Evolutionary conservation across 1,140 invertebrate species (phyloP).

Genomic region (Caenorhabditis tropicalis): DNA sequence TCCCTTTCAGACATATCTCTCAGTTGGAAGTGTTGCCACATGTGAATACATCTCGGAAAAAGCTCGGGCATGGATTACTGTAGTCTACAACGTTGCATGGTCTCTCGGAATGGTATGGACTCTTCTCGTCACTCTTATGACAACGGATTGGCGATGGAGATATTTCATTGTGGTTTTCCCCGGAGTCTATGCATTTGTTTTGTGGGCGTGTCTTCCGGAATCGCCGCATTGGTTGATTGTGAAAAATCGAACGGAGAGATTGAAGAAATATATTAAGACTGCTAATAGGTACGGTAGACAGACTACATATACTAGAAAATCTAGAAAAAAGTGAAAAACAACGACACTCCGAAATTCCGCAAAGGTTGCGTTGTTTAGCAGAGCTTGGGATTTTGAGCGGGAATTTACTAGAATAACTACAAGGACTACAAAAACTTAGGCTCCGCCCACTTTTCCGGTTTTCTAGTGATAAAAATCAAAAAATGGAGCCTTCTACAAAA

Average conservation of each 20-base stretch:
- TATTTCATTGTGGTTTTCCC: neutral
- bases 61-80: constrained; percentile 13
- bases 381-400: too few species aligned
- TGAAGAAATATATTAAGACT: constrained; percentile 24
- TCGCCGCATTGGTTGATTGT: neutral
- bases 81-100: constrained; percentile 35
- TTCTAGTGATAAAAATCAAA: too few species aligned
- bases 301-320: too few species aligned
- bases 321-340: too few species aligned
- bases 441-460: too few species aligned
- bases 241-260: neutral
- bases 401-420: too few species aligned
- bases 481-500: too few species aligned
- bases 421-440: too few species aligned
- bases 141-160: constrained; percentile 10
- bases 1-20: neutral
- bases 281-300: neutral
- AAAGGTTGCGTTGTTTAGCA: too few species aligned
- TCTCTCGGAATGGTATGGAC: constrained; percentile 16
- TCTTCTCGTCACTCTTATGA: constrained; percentile 1
- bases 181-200: neutral
- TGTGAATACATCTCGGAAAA: constrained; percentile 22
- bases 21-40: neutral
- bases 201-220: neutral
- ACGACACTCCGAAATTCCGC: too few species aligned